Conservation (phyloP, 2,797 vertebrate species). For the Naso thynnoides region DNA sequence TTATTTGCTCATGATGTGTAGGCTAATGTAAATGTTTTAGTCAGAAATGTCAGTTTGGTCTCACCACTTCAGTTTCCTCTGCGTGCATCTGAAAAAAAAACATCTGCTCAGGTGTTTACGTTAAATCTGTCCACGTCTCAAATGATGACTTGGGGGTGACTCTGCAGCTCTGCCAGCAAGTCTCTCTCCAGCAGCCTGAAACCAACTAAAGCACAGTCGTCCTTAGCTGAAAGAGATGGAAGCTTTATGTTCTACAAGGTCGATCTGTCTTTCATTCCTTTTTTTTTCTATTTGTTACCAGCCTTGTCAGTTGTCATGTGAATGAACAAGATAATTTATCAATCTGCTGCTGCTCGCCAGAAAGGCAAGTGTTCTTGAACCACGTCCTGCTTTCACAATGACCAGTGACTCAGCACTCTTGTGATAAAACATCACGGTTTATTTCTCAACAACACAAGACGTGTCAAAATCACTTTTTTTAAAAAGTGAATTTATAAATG, state of each 20-base stretch:
- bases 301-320: neutral
- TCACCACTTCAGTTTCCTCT: constrained; percentile 8
- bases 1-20: constrained; percentile 8
- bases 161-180: constrained; percentile 20
- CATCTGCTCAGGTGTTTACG: constrained; percentile 27
- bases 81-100: constrained; percentile 24
- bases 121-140: constrained; percentile 7
- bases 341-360: constrained; percentile 25
- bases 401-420: constrained; percentile 51
- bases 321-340: constrained; percentile 36
- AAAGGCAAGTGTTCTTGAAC: constrained; percentile 42
- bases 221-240: constrained; percentile 3
- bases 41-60: constrained; percentile 16
- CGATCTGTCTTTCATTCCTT: neutral
- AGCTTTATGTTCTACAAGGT: constrained; percentile 18
- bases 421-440: constrained; percentile 3
- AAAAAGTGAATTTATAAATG: constrained; percentile 27
- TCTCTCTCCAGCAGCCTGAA: neutral
- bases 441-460: constrained; percentile 22
- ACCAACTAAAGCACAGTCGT: neutral
- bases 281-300: neutral
- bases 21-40: constrained; percentile 10
- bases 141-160: constrained; percentile 20
- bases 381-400: constrained; percentile 45
- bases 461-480: constrained; percentile 10